Evolutionary conservation across 2,888 invertebrate genomes (phyloP), one percentile per base, ranked within the genome.

Genomic region (Mellilla xanthometata): DNA sequence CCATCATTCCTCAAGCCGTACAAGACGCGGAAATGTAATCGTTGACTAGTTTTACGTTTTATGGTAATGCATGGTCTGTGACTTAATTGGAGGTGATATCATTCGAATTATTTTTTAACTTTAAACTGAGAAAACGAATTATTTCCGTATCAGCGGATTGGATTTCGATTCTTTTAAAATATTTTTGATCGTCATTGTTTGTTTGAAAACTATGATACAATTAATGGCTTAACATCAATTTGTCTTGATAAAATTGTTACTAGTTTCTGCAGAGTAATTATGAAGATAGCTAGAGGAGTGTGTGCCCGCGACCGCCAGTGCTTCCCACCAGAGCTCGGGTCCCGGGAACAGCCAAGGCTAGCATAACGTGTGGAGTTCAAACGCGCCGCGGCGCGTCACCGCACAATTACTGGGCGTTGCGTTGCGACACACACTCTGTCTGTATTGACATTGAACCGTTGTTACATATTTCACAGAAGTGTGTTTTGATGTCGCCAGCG

Each of bases 361-460:
- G 34, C 6, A 67, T 75, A 76, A 76, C 73, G 79, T 76, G 81
- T 73, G 56, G 69, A 60, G 69, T 66, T 81, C 83, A 86, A 87
- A 86, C 75, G 73, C 66, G 77, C 85, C 85, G 84, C 78, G 24
- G 49, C 68, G 62, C 68, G 72, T 69, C 76, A 73, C 68, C 72
- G 59, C 72, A 68, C 84, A 87, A 87, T 86, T 84, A 84, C 76
- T 73, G 77, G 78, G 74, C 72, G 75, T 74, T 72, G 76, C 78
- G 81, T 24, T 24, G 24, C 24, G 24, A n/a, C n/a, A n/a, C 24
- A 29, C 47, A 41, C 47, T 42, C 40, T 58, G 54, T 49, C 54
- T 24, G 72, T 82, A 82, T 85, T 87, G 87, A 88, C 87, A 87
- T 85, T 88, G 85, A 87, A 81, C 83, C 72, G 74, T 75, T 70